Conservation (phyloP, 2,797 vertebrate genomes). For the Schizopygopsis pylzovi region DNA sequence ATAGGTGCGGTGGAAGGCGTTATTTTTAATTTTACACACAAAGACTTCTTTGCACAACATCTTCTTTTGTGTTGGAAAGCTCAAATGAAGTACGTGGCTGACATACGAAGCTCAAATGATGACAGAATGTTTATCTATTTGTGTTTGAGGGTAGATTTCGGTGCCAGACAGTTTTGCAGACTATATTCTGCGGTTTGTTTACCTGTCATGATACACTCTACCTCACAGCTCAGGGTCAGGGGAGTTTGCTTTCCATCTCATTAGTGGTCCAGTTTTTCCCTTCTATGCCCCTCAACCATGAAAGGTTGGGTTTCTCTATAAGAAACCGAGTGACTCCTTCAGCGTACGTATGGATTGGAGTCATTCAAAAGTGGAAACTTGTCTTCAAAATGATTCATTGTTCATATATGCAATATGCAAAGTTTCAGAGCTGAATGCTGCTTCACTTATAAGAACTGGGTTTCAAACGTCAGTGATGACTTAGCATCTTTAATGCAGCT, state of each 20-base stretch:
- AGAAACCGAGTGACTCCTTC: not conserved
- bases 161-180: not conserved
- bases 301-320: slow-evolving; percentile 42
- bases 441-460: not conserved
- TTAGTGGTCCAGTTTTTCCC: slow-evolving; percentile 46
- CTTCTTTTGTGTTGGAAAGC: not conserved
- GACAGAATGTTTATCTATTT: not conserved
- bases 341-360: not conserved
- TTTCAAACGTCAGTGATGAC: not conserved
- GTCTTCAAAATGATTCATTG: not conserved
- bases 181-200: slow-evolving; percentile 1
- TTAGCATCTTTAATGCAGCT: not conserved
- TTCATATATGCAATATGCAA: not conserved
- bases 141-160: not conserved
- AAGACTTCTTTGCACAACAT: not conserved
- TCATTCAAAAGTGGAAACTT: not conserved
- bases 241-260: slow-evolving; percentile 58
- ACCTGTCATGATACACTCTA: not conserved
- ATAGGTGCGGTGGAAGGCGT: not conserved
- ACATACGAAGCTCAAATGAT: not conserved
- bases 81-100: not conserved
- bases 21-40: not conserved
- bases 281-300: slow-evolving; percentile 61
- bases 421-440: not conserved
- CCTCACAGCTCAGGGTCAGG: slow-evolving; percentile 11